Conservation (phyloP, 2,113 vertebrate species). For the Suncus etruscus region DNA sequence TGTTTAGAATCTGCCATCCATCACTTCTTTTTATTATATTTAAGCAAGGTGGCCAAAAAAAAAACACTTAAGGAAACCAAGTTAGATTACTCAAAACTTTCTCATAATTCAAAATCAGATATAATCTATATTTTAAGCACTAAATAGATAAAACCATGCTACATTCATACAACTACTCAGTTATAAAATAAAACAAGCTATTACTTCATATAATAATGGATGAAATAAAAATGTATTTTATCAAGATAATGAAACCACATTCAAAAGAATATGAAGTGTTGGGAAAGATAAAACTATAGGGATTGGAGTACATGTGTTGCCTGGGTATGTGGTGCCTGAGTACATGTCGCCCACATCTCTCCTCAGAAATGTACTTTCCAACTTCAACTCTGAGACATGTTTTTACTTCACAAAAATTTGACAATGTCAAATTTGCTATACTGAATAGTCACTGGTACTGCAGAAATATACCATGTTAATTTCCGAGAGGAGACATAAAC, state of each 20-base stretch:
- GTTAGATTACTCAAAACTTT: conserved; percentile 2
- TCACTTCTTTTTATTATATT: not conserved
- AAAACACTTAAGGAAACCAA: conserved; percentile 20
- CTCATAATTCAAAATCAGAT: conserved; percentile 1
- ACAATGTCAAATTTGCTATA: not conserved
- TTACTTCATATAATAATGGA: not conserved
- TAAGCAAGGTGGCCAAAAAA: not conserved
- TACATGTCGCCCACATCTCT: too few species aligned
- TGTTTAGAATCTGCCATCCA: not conserved
- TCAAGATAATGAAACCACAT: not conserved
- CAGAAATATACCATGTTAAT: not conserved
- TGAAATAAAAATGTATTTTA: not conserved
- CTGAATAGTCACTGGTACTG: too few species aligned
- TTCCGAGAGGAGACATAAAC: not conserved
- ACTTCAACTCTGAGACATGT: too few species aligned
- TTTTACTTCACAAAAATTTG: too few species aligned
- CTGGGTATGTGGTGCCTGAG: too few species aligned
- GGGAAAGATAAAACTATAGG: too few species aligned
- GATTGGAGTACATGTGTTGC: too few species aligned
- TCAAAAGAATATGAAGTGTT: not conserved
- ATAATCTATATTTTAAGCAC: conserved; percentile 7
- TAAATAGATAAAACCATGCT: not conserved
- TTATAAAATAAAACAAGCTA: conserved; percentile 18
- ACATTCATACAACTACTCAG: not conserved
- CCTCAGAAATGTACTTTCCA: too few species aligned